Evolutionary conservation across 1,140 invertebrate species (phyloP).

Genomic region (Ceratina calcarata): DNA sequence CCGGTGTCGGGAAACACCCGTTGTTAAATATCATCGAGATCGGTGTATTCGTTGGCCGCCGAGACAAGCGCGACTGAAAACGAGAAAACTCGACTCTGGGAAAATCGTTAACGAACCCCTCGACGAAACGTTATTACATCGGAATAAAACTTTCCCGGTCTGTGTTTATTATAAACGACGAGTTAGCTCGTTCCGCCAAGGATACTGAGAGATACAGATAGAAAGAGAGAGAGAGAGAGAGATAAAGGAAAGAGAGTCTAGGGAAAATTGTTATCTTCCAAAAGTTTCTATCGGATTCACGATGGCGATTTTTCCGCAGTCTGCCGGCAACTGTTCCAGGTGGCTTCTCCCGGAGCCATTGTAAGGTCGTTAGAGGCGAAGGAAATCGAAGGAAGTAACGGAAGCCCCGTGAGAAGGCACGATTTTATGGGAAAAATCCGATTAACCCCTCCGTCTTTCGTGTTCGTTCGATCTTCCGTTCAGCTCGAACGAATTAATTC

Average conservation of each 20-base stretch:
- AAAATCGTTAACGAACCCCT: conserved; percentile 42
- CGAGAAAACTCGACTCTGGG: conserved; percentile 21
- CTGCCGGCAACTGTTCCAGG: background rate
- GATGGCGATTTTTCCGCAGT: background rate
- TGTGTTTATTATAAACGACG: conserved; percentile 50
- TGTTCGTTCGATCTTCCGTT: conserved; percentile 12
- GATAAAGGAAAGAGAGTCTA: too few species aligned
- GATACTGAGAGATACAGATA: background rate
- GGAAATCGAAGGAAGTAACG: conserved; percentile 38
- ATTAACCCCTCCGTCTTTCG: conserved; percentile 47
- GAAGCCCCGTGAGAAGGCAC: conserved; percentile 50
- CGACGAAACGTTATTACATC: conserved; percentile 34
- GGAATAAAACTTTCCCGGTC: conserved; percentile 26
- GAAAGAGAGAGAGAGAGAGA: too few species aligned
- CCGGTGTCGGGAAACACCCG: background rate
- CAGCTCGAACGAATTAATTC: conserved; percentile 56
- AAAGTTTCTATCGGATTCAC: conserved; percentile 43
- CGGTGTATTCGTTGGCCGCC: background rate
- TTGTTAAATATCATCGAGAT: conserved; percentile 8
- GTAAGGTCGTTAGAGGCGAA: conserved; percentile 52
- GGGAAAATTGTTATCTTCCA: conserved; percentile 39
- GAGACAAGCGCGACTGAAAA: conserved; percentile 20
- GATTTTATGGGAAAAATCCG: conserved; percentile 64
- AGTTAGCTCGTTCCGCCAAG: conserved; percentile 25
- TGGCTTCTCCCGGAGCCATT: conserved; percentile 39